Evolutionary conservation across 2,797 vertebrate genomes (phyloP), one percentile per base, ranked within the genome.

Genomic region (Etheostoma nigrum): DNA sequence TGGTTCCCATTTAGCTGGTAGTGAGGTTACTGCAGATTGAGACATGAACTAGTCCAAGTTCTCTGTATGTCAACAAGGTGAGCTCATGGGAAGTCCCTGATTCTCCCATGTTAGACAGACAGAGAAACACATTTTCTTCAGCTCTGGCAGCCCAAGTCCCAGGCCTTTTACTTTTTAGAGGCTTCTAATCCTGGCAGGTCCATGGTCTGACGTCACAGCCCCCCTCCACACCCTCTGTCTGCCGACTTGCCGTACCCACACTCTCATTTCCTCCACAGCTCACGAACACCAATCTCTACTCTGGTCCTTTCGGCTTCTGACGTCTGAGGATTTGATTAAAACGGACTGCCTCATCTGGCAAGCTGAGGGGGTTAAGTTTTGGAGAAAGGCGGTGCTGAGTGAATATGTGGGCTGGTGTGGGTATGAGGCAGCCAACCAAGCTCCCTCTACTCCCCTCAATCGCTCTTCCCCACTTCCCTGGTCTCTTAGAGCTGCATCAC

Each of bases 131-230:
- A 78, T 83, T 88, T 74, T 89, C 89, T 82, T 81, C 68, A 68
- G 78, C 79, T 90, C 86, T 83, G 84, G 83, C 88, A 87, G 75
- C 85, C 65, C 72, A 61, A 49, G 82, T 77, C 78, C 69, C 60
- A 90, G 80, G 73, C 81, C 88, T 91, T 92, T 92, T 90, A 90
- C 96, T 97, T 98, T 99, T 97, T 98, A 99, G 97, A 97, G 96
- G 96, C 94, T 98, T 97, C 98, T 99, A 99, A 99, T 98, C 96
- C 96, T 98, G 97, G 97, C 96, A 93, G 95, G 94, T 89, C 71
- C 76, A 91, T 47, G 47, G 23, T 44, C 78, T 98, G 96, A 98
- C 97, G 96, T 99, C 97, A 98, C 92, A 81, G 90, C 93, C 89
- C 94, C 93, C 42, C 71, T 3, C 36, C 36, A 11, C 36, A 40